Percentiles rank a stretch among this genome's conserved stretches.
These are phyloP conservation scores for Polydrusus tereticollis DNA, from an alignment of 2,888 invertebrate genomes.

Conservation along the genomic window DNA sequence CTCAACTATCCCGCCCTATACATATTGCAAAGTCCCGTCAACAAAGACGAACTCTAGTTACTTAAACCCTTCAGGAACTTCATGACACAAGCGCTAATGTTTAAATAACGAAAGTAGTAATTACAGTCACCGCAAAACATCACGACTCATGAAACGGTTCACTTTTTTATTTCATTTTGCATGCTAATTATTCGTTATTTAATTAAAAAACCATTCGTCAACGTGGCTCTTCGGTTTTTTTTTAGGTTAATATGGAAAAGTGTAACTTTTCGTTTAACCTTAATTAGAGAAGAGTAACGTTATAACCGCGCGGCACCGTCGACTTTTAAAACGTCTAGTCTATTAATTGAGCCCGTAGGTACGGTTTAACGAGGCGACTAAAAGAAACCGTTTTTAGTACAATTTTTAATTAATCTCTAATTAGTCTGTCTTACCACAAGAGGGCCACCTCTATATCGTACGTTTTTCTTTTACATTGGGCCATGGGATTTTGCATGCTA, in stretches of 20 bases:
- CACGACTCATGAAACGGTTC: conserved; percentile 48
- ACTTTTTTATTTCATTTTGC: conserved; percentile 44
- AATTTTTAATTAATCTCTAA: too few species aligned
- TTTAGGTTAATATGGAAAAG: conserved; percentile 20
- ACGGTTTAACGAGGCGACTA: background rate
- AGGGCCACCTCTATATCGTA: too few species aligned
- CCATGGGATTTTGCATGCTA: too few species aligned
- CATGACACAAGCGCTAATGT: conserved; percentile 41
- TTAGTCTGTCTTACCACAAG: too few species aligned
- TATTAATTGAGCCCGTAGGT: background rate
- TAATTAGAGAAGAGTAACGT: conserved; percentile 12
- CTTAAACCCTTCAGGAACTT: conserved; percentile 40
- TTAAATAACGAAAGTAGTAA: conserved; percentile 50
- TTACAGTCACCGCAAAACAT: conserved; percentile 50
- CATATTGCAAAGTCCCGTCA: conserved; percentile 18
- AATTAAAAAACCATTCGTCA: conserved; percentile 51
- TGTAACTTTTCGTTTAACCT: conserved; percentile 12
- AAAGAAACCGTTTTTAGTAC: background rate
- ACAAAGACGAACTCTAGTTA: conserved; percentile 22
- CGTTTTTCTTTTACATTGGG: too few species aligned
- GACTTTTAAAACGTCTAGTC: background rate
- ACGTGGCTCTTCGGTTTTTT: conserved; percentile 15
- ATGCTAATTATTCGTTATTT: conserved; percentile 48
- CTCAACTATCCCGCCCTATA: conserved; percentile 24
- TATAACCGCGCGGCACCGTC: background rate